Percentiles rank a stretch among this genome's conserved stretches.
phyloP scores from a whole-genome alignment of 2,888 invertebrate genomes.

The Rotaria sp. region DNA sequence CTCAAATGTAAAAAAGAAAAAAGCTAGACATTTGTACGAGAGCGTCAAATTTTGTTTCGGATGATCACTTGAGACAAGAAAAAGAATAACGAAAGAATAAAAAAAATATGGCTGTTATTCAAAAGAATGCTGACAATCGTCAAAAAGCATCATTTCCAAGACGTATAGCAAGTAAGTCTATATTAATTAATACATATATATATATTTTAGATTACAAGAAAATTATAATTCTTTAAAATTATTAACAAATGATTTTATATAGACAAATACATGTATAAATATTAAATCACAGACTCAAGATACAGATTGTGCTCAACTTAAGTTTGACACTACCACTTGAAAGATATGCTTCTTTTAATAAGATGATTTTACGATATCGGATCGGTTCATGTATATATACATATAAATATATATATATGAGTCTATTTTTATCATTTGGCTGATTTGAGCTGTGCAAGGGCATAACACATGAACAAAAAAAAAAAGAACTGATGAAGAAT shows the following conservation, averaged over 20 bases:
- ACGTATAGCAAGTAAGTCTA: conserved; percentile 6
- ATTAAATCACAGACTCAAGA: neutral
- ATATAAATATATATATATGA: neutral
- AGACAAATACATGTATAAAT: neutral
- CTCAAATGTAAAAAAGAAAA: neutral
- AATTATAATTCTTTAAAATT: neutral
- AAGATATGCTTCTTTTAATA: neutral
- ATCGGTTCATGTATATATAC: neutral
- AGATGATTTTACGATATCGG: neutral
- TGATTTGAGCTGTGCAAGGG: conserved; percentile 4
- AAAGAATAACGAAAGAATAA: neutral
- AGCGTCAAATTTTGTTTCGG: neutral
- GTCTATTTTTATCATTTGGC: neutral
- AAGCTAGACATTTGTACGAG: neutral
- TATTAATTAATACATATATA: neutral
- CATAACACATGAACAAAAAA: neutral
- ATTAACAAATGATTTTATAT: neutral
- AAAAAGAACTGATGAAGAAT: neutral
- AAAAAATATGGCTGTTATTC: neutral
- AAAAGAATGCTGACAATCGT: neutral
- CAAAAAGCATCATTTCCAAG: conserved; percentile 8
- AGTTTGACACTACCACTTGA: conserved; percentile 5
- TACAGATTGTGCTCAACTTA: neutral
- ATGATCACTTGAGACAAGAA: neutral
- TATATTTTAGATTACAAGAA: neutral